Evolutionary conservation across 1,140 invertebrate species (phyloP).

Genomic region (Leptopilina boulardi): DNA sequence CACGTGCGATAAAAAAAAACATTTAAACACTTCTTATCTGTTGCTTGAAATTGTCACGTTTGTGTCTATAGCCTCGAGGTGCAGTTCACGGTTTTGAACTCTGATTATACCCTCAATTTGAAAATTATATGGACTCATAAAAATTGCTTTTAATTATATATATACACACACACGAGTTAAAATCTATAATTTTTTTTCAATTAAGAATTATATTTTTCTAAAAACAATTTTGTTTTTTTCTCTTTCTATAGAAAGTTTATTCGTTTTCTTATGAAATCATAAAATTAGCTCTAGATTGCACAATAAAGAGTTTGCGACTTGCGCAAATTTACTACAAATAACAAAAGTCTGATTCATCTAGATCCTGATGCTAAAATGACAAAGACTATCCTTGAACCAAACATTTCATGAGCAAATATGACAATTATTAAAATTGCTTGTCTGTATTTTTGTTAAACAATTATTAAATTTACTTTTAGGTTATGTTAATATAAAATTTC

Average conservation of each 20-base stretch:
- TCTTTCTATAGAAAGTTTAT: too few relatives aligned
- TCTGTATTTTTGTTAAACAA: too few relatives aligned
- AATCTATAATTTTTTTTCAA: not conserved
- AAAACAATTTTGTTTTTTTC: not conserved
- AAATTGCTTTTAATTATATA: not conserved
- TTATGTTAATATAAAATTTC: too few relatives aligned
- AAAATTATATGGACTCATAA: conserved; percentile 10
- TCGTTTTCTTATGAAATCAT: too few relatives aligned
- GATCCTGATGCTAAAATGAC: not conserved
- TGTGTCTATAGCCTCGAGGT: conserved; percentile 16
- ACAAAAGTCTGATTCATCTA: not conserved
- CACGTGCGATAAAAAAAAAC: conserved; percentile 3
- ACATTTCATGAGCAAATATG: too few relatives aligned
- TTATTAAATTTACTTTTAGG: too few relatives aligned
- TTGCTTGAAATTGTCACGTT: conserved; percentile 7
- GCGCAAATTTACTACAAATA: too few relatives aligned
- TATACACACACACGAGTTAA: not conserved
- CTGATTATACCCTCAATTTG: not conserved
- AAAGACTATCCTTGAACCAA: conserved; percentile 2
- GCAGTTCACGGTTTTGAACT: conserved; percentile 3
- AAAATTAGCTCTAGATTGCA: too few relatives aligned
- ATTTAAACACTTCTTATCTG: conserved; percentile 17
- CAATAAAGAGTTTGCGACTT: too few relatives aligned
- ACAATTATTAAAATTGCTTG: too few relatives aligned
- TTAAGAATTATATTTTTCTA: not conserved